A percentile compares a stretch with the other conserved stretches of the same genome.
Conservation (phyloP, 2,888 invertebrate genomes). For the Biston stratarius region DNA sequence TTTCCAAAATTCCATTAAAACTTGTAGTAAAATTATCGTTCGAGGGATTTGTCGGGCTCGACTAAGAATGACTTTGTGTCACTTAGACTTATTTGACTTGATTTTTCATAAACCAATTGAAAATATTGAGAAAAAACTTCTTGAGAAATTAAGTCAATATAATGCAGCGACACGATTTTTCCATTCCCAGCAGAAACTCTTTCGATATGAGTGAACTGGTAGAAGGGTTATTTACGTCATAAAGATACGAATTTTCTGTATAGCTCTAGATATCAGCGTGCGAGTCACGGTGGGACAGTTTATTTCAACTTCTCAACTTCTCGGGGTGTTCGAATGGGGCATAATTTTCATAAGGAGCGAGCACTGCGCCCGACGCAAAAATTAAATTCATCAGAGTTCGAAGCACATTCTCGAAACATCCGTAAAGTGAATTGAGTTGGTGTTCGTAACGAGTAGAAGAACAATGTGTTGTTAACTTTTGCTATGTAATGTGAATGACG, state of each 20-base stretch:
- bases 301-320: conserved; percentile 83
- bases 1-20: too few relatives aligned
- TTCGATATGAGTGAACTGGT: too few relatives aligned
- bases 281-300: conserved; percentile 83
- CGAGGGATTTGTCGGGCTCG: too few relatives aligned
- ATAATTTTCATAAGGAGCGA: conserved; percentile 84
- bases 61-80: too few relatives aligned
- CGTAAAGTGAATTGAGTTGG: conserved; percentile 73
- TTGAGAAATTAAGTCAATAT: too few relatives aligned
- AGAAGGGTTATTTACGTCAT: neutral
- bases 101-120: too few relatives aligned
- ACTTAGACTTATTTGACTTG: too few relatives aligned
- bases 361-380: conserved; percentile 74
- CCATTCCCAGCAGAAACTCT: too few relatives aligned
- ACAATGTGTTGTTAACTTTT: conserved; percentile 66
- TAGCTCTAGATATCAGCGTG: conserved; percentile 62
- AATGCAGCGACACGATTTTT: too few relatives aligned
- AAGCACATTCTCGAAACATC: conserved; percentile 73
- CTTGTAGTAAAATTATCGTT: too few relatives aligned
- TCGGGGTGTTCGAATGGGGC: conserved; percentile 78
- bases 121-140: too few relatives aligned
- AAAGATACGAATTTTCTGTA: conserved; percentile 24
- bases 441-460: conserved; percentile 73
- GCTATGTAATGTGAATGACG: conserved; percentile 47
- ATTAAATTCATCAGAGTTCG: conserved; percentile 81